Conservation (phyloP, 2,797 vertebrate genomes). For the Crenichthys baileyi region DNA sequence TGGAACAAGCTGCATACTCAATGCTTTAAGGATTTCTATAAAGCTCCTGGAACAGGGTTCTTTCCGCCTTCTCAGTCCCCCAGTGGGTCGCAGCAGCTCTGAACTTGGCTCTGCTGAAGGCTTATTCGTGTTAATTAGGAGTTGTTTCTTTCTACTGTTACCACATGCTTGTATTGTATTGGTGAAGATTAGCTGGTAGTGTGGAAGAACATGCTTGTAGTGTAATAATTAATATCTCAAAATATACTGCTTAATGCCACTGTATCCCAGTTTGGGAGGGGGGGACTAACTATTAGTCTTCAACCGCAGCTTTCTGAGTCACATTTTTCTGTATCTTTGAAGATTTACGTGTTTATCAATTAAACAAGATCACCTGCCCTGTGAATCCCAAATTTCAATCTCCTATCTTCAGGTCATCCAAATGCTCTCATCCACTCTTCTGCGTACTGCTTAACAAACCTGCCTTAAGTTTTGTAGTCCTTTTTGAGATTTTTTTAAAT, state of each 20-base stretch:
- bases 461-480: slow-evolving; percentile 16
- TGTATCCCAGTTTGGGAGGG: background rate
- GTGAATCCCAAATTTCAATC: background rate
- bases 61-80: background rate
- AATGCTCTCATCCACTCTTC: background rate
- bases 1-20: background rate
- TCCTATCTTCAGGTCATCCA: slow-evolving; percentile 3
- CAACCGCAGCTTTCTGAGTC: background rate
- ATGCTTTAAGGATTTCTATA: background rate
- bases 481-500: background rate
- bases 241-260: background rate
- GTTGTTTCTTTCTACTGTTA: background rate
- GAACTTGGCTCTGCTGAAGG: background rate
- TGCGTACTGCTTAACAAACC: slow-evolving; percentile 9
- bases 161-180: background rate
- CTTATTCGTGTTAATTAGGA: background rate
- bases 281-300: background rate
- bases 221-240: background rate
- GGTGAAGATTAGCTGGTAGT: background rate
- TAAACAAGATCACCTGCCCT: background rate
- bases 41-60: background rate
- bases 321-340: background rate
- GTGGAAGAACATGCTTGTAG: background rate
- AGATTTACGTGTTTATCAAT: background rate
- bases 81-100: background rate